A percentile compares a stretch with the other conserved stretches of the same genome.
Conservation (phyloP, 2,113 vertebrate species). For the Zeus faber region DNA sequence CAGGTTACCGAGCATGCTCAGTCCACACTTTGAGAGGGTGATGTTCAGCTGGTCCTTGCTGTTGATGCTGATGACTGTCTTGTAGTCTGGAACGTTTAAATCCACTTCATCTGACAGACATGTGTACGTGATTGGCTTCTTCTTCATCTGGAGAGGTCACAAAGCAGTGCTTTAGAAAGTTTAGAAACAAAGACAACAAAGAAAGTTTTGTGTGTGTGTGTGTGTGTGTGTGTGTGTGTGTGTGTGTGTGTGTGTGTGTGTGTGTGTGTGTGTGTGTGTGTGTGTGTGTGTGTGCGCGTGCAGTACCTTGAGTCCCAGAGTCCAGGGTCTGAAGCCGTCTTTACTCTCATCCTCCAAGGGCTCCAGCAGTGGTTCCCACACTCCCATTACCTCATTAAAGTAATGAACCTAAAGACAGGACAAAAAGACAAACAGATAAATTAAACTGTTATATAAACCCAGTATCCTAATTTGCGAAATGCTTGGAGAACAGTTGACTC, state of each 20-base stretch:
- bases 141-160: constrained; percentile 86
- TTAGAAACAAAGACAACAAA: background rate
- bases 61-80: constrained; percentile 85
- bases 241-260: no score
- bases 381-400: constrained; percentile 92
- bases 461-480: no score
- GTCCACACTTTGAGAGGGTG: constrained; percentile 91
- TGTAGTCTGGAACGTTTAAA: constrained; percentile 88
- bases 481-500: no score
- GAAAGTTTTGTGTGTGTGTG: no score
- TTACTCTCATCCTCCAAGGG: constrained; percentile 87
- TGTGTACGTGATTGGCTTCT: constrained; percentile 77
- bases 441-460: no score
- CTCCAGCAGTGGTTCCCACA: constrained; percentile 97
- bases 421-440: constrained; percentile 1
- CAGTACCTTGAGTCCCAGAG: constrained; percentile 85
- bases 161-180: constrained; percentile 10
- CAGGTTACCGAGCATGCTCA: constrained; percentile 91
- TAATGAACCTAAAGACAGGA: constrained; percentile 84
- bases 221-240: background rate
- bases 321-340: constrained; percentile 89
- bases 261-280: no score
- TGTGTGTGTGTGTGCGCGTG: background rate
- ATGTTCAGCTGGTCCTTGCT: constrained; percentile 95
- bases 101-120: constrained; percentile 84